Evolutionary conservation across 1,140 invertebrate species (phyloP).

Genomic region (Drosophila melanica): DNA sequence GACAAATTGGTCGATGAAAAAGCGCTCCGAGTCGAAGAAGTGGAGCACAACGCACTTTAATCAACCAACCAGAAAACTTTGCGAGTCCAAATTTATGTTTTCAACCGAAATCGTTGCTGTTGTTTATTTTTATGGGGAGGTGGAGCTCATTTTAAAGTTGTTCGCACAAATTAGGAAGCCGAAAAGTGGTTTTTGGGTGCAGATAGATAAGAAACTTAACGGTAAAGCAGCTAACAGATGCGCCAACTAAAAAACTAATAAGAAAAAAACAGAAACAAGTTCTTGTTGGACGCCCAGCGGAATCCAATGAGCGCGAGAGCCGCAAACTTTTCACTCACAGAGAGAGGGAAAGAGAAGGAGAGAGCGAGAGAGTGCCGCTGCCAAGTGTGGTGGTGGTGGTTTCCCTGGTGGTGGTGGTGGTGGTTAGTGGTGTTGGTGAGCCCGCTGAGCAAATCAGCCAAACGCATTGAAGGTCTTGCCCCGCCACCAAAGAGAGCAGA

Average conservation of each 20-base stretch:
- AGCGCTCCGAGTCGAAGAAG: slow-evolving; percentile 1
- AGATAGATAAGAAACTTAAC: slow-evolving; percentile 63
- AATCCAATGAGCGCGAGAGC: slow-evolving; percentile 36
- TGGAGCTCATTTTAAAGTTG: slow-evolving; percentile 70
- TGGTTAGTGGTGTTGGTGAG: slow-evolving; percentile 8
- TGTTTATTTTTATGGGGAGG: slow-evolving; percentile 37
- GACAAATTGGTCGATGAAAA: neutral
- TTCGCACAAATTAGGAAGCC: slow-evolving; percentile 31
- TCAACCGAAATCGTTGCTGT: neutral
- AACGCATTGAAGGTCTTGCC: slow-evolving; percentile 83
- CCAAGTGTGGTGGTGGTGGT: slow-evolving; percentile 2
- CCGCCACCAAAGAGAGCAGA: slow-evolving; percentile 54
- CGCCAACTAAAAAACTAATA: slow-evolving; percentile 45
- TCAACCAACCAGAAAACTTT: slow-evolving; percentile 66
- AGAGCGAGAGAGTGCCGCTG: slow-evolving; percentile 8
- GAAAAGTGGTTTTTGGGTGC: slow-evolving; percentile 20
- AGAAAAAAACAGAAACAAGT: slow-evolving; percentile 51
- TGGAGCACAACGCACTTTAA: slow-evolving; percentile 39
- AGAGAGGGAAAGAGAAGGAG: slow-evolving; percentile 12
- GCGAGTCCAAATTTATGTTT: slow-evolving; percentile 12
- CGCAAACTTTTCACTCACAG: slow-evolving; percentile 43
- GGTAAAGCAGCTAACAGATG: slow-evolving; percentile 71
- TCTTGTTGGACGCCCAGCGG: slow-evolving; percentile 56
- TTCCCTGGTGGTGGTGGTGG: slow-evolving; percentile 38
- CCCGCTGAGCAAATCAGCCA: slow-evolving; percentile 72